A percentile compares a stretch with the other conserved stretches of the same genome.
Conservation (phyloP, 2,113 vertebrate genomes). For the Oncorhynchus keta region DNA sequence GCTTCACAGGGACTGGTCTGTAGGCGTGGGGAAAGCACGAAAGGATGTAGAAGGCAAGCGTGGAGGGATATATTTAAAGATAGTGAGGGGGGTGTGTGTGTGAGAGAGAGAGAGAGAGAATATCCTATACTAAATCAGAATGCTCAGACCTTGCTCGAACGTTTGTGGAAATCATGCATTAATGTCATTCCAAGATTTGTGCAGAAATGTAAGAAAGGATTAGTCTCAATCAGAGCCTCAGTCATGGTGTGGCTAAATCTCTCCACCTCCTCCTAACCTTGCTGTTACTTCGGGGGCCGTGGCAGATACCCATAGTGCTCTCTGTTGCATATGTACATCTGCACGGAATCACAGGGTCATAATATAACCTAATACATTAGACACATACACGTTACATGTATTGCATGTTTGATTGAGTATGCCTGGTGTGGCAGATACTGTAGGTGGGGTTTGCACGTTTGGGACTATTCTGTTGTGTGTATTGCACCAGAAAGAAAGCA, state of each 20-base stretch:
- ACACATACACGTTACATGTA: too few relatives aligned
- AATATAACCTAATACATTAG: too few relatives aligned
- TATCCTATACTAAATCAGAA: too few relatives aligned
- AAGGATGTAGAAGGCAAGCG: background rate
- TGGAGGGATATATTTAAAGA: background rate
- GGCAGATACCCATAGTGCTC: constrained; percentile 85
- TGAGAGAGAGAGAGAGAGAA: background rate
- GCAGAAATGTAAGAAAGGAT: too few relatives aligned
- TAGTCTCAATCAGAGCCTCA: constrained; percentile 83
- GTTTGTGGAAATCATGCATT: too few relatives aligned
- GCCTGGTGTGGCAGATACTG: too few relatives aligned
- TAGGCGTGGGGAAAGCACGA: background rate
- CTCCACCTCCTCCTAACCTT: constrained; percentile 78
- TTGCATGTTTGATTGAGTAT: background rate
- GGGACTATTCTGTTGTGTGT: too few relatives aligned
- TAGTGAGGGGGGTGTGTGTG: background rate
- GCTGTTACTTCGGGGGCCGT: constrained; percentile 78
- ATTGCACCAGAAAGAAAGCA: too few relatives aligned
- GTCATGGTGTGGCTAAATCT: constrained; percentile 81
- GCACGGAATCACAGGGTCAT: constrained; percentile 31
- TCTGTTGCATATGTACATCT: constrained; percentile 86
- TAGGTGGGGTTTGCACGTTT: too few relatives aligned
- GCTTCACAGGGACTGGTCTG: constrained; percentile 13
- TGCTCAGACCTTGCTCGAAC: too few relatives aligned
- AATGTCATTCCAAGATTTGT: too few relatives aligned